Evolutionary conservation across 2,888 invertebrate species (phyloP).

Genomic region (Dasypogon diadema): DNA sequence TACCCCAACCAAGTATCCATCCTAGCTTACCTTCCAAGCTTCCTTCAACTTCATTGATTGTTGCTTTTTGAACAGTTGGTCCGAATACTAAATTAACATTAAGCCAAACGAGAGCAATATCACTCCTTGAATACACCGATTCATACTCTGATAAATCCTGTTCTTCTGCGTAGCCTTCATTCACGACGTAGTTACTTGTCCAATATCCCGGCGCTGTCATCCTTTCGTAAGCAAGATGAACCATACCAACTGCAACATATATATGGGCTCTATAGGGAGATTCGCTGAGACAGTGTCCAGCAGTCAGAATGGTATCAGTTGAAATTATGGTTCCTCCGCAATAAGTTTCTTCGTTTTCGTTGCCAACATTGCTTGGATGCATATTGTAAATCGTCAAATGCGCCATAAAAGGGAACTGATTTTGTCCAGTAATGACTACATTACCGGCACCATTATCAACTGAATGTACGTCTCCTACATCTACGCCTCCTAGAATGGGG

Average conservation of each 20-base stretch:
- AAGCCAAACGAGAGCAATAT: not conserved
- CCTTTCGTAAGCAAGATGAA: not conserved
- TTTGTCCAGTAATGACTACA: not conserved
- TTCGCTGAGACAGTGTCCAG: constrained; percentile 70
- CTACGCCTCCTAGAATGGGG: not conserved
- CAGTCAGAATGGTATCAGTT: constrained; percentile 69
- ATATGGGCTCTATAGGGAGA: too few relatives aligned
- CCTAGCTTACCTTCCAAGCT: not conserved
- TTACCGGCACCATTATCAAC: too few relatives aligned
- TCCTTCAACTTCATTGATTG: not conserved
- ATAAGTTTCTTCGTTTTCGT: constrained; percentile 50
- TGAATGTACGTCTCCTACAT: not conserved
- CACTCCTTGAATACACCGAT: not conserved
- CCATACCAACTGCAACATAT: not conserved
- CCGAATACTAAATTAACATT: not conserved
- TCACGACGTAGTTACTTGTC: not conserved
- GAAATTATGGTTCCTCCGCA: constrained; percentile 71
- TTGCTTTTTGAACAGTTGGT: not conserved
- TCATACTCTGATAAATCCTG: too few relatives aligned
- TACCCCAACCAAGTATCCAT: constrained; percentile 21
- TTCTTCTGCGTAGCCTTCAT: not conserved
- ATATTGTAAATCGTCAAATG: not conserved
- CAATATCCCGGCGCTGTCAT: not conserved
- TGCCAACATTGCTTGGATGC: too few relatives aligned
- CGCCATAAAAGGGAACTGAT: not conserved